These are phyloP conservation scores for Halocaridina rubra DNA, from an alignment of 2,888 invertebrate genomes.

Conservation along the genomic window DNA sequence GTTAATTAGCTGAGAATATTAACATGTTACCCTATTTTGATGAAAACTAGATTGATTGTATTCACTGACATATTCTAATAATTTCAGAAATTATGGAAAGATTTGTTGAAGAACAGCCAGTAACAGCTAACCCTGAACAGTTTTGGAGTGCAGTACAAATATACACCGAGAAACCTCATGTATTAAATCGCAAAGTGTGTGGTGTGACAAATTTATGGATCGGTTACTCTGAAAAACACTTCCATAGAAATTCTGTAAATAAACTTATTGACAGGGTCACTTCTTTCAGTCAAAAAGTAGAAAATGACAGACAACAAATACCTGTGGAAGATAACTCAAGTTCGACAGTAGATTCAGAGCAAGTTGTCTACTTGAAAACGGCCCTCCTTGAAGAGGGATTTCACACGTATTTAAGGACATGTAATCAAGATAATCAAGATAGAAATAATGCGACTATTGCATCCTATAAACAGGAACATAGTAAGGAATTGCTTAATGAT, in stretches of 20 bases:
- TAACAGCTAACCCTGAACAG: not conserved
- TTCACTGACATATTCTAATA: too few relatives aligned
- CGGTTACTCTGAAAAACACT: conserved; percentile 9
- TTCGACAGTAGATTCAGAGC: not conserved
- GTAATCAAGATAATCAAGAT: not conserved
- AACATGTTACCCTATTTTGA: too few relatives aligned
- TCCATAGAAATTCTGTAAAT: not conserved
- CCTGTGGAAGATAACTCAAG: not conserved
- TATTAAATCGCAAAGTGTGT: conserved; percentile 55
- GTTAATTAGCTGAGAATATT: too few relatives aligned
- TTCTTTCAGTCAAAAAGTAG: not conserved
- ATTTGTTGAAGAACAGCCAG: conserved; percentile 9
- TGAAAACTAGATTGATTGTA: too few relatives aligned
- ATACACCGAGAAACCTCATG: conserved; percentile 55
- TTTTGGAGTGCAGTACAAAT: conserved; percentile 55
- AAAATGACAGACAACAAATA: not conserved
- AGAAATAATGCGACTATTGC: not conserved
- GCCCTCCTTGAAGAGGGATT: too few relatives aligned
- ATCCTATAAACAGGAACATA: not conserved
- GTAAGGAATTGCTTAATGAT: not conserved
- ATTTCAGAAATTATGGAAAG: too few relatives aligned
- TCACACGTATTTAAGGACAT: too few relatives aligned
- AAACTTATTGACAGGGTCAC: not conserved
- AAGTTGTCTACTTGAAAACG: not conserved
- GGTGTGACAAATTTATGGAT: conserved; percentile 41